Evolutionary conservation across 1,140 invertebrate species (phyloP).

Genomic region (Aphaenogaster ashmeadi): DNA sequence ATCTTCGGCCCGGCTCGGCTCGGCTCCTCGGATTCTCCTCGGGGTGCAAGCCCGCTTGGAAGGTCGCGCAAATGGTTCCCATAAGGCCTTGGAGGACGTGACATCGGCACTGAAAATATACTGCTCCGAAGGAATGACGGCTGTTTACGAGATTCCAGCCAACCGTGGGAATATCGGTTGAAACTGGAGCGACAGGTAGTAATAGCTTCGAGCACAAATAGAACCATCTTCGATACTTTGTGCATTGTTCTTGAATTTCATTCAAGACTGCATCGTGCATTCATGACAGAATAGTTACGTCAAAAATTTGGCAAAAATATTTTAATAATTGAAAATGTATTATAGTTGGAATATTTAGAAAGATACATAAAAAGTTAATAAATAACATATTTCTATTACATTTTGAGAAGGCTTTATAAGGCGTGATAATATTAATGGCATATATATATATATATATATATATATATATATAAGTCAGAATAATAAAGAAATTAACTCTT

Average conservation of each 20-base stretch:
- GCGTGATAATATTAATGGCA: not conserved
- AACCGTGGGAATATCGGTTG: slow-evolving; percentile 32
- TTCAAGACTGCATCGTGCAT: not conserved
- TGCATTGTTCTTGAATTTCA: not conserved
- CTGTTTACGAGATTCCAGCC: slow-evolving; percentile 24
- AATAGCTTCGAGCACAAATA: slow-evolving; percentile 19
- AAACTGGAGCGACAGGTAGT: slow-evolving; percentile 41
- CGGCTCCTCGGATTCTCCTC: slow-evolving; percentile 35
- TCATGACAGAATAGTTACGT: not conserved
- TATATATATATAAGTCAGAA: not conserved
- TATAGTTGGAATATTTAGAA: not conserved
- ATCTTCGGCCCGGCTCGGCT: slow-evolving; percentile 45
- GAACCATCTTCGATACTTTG: not conserved
- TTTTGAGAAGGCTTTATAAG: not conserved
- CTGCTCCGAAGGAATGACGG: not conserved
- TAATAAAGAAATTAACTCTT: not conserved
- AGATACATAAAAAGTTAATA: not conserved
- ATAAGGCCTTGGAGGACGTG: slow-evolving; percentile 56
- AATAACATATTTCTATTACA: not conserved
- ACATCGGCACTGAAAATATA: slow-evolving; percentile 53
- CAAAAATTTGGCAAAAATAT: not conserved
- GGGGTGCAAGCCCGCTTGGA: slow-evolving; percentile 60
- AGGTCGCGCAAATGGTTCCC: slow-evolving; percentile 50
- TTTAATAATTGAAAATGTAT: not conserved
- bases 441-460: too few relatives aligned